Conservation (phyloP, 2,113 vertebrate species). For the Thomomys bottae region DNA sequence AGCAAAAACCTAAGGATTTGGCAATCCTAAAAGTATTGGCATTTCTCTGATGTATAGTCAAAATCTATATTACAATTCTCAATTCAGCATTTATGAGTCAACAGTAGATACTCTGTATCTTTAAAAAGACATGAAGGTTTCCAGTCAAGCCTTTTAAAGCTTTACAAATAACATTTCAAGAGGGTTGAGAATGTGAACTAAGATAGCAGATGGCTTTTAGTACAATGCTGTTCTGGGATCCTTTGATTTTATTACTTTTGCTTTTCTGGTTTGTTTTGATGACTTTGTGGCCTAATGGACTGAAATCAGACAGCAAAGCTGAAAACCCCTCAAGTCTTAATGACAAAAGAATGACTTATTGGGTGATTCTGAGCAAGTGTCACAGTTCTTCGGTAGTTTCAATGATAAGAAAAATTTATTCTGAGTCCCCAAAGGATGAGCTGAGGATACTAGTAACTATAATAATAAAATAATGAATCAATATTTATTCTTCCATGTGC, state of each 20-base stretch:
- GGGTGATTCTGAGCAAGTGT: slow-evolving; percentile 65
- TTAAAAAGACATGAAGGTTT: slow-evolving; percentile 76
- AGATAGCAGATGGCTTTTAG: slow-evolving; percentile 79
- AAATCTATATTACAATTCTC: slow-evolving; percentile 76
- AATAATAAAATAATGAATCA: neutral
- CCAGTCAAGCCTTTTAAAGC: slow-evolving; percentile 77
- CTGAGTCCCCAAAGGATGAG: neutral
- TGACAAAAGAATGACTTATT: slow-evolving; percentile 63
- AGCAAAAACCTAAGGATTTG: slow-evolving; percentile 58
- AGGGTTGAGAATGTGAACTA: slow-evolving; percentile 40
- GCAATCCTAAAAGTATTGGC: slow-evolving; percentile 67
- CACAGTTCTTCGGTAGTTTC: slow-evolving; percentile 2
- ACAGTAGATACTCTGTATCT: slow-evolving; percentile 68
- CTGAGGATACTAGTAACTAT: neutral
- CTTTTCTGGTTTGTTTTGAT: slow-evolving; percentile 76
- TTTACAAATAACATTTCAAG: slow-evolving; percentile 78
- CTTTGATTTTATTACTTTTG: slow-evolving; percentile 76
- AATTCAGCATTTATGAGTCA: slow-evolving; percentile 72
- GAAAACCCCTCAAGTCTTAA: slow-evolving; percentile 63
- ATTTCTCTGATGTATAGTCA: slow-evolving; percentile 76
- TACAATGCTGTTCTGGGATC: slow-evolving; percentile 54
- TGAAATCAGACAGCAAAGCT: slow-evolving; percentile 61
- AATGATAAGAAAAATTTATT: slow-evolving; percentile 33
- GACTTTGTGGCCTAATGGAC: slow-evolving; percentile 78
- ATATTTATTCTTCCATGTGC: neutral